These are phyloP conservation scores for Gambusia yucatana DNA, from an alignment of 2,797 vertebrate genomes.

Conservation along the genomic window DNA sequence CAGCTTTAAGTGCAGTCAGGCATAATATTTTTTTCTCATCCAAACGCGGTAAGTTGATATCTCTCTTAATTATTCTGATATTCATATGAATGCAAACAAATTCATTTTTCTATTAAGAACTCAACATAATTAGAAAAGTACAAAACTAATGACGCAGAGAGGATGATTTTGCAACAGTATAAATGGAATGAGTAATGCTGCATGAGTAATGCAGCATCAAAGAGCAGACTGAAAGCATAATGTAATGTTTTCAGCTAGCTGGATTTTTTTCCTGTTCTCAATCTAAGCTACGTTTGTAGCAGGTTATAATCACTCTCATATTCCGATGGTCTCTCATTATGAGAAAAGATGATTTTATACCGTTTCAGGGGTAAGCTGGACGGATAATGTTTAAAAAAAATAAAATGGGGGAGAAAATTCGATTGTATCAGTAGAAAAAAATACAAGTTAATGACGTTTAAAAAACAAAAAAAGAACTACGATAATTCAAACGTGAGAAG, in stretches of 20 bases:
- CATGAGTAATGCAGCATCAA: too few species aligned
- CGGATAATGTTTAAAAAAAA: not conserved
- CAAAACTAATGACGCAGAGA: too few species aligned
- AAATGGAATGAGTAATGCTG: too few species aligned
- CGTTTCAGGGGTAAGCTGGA: not conserved
- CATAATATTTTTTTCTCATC: too few species aligned
- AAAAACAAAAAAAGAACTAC: too few species aligned
- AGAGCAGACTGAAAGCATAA: not conserved
- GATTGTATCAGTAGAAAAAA: not conserved
- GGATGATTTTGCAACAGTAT: too few species aligned
- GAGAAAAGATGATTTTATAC: not conserved
- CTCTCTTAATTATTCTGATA: too few species aligned
- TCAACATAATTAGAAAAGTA: too few species aligned
- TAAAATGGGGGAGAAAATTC: not conserved
- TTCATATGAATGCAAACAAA: too few species aligned
- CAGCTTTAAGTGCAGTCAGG: too few species aligned
- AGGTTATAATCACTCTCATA: not conserved
- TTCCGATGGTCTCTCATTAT: not conserved
- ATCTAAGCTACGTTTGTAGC: not conserved
- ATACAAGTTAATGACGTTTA: not conserved
- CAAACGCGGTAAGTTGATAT: too few species aligned
- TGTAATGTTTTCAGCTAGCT: not conserved
- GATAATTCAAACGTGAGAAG: not conserved
- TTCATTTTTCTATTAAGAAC: too few species aligned
- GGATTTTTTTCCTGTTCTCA: not conserved